Evolutionary conservation across 2,888 invertebrate genomes (phyloP).

Genomic region (Eupithecia subumbrata): DNA sequence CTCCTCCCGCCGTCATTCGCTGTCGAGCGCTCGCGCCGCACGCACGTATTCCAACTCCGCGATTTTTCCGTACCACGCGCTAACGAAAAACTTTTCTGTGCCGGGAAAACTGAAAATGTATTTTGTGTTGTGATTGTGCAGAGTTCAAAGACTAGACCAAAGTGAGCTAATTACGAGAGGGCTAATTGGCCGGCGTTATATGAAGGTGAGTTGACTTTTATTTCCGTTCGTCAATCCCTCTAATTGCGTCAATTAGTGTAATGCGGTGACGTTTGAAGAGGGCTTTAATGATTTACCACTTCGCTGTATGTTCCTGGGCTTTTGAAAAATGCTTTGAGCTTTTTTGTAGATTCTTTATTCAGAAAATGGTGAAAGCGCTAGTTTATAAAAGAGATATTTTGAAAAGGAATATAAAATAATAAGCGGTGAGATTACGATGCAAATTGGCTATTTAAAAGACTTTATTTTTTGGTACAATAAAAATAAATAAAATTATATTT

Average conservation of each 20-base stretch:
- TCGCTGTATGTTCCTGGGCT: constrained; percentile 53
- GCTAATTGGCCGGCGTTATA: constrained; percentile 83
- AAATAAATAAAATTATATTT: not conserved
- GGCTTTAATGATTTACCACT: constrained; percentile 76
- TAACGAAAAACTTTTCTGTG: constrained; percentile 82
- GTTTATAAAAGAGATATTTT: not conserved
- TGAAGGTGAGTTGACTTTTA: constrained; percentile 84
- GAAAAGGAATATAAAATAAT: not conserved
- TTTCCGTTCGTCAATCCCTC: constrained; percentile 84
- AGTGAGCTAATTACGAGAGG: constrained; percentile 80
- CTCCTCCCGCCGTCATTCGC: constrained; percentile 71
- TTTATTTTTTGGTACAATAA: not conserved
- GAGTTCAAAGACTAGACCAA: constrained; percentile 63
- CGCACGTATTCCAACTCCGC: constrained; percentile 58
- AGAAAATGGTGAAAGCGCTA: not conserved
- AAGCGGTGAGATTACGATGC: not conserved
- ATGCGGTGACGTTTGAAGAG: constrained; percentile 83
- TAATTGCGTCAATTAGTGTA: constrained; percentile 84
- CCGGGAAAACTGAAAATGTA: constrained; percentile 63
- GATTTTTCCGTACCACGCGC: constrained; percentile 55
- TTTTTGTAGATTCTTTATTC: not conserved
- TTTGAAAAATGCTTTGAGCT: constrained; percentile 59
- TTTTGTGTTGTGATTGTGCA: constrained; percentile 73
- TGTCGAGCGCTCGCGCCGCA: constrained; percentile 61
- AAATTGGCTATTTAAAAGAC: not conserved